phyloP scores from a whole-genome alignment of 30 jellyfish, hydroid and myxozoan genomes.

The Cassiopea xamachana region DNA sequence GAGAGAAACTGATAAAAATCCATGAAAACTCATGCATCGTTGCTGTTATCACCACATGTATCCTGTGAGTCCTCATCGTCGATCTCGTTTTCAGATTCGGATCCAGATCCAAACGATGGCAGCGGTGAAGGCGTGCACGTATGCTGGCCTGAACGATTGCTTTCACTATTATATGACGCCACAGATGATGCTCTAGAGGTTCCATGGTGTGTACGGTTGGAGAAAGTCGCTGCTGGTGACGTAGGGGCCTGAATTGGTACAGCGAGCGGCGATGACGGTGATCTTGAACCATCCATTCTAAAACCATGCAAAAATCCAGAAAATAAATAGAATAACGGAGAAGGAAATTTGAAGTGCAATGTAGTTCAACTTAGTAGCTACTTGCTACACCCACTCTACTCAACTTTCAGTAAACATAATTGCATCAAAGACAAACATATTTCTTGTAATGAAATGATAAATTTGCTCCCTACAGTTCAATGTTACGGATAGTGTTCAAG shows the following conservation, averaged over 20 bases:
- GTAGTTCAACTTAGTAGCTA: too few species aligned
- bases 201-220: slow-evolving; percentile 54
- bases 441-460: too few species aligned
- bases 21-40: slow-evolving; percentile 50
- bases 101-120: slow-evolving; percentile 79
- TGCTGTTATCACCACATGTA: slow-evolving; percentile 63
- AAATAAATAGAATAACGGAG: too few species aligned
- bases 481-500: too few species aligned
- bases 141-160: slow-evolving; percentile 81
- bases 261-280: slow-evolving; percentile 90
- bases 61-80: slow-evolving; percentile 82
- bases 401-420: too few species aligned
- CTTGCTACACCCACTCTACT: too few species aligned
- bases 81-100: slow-evolving; percentile 77
- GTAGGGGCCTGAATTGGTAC: slow-evolving; percentile 78
- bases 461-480: too few species aligned
- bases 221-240: slow-evolving; percentile 63
- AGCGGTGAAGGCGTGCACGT: slow-evolving; percentile 84
- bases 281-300: slow-evolving; percentile 52
- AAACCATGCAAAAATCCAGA: too few species aligned
- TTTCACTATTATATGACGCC: slow-evolving; percentile 68
- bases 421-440: too few species aligned
- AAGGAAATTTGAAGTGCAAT: too few species aligned
- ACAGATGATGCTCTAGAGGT: slow-evolving; percentile 81
- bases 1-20: not conserved